Evolutionary conservation across 2,113 vertebrate genomes (phyloP).

Genomic region (Pseudopipra pipra): DNA sequence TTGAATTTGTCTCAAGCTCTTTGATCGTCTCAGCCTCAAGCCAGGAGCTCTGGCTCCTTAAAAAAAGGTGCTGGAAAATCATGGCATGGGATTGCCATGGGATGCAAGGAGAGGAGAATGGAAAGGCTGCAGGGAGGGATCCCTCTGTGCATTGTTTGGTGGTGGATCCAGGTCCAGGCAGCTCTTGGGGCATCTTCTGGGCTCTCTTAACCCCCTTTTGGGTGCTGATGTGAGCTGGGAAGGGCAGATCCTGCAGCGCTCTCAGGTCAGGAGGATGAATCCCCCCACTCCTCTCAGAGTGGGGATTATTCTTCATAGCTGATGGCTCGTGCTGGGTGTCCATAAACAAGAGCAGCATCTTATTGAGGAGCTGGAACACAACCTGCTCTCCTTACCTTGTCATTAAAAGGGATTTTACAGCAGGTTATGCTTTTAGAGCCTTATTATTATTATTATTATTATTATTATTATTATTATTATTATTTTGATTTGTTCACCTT

Average conservation of each 20-base stretch:
- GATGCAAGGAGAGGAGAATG: not conserved
- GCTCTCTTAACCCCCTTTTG: not conserved
- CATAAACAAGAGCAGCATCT: not conserved
- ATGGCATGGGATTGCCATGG: not conserved
- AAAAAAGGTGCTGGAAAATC: not conserved
- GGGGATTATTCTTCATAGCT: not conserved
- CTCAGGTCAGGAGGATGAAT: rapidly evolving
- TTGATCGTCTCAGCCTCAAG: not conserved
- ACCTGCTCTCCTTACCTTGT: not conserved
- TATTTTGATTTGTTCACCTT: not conserved
- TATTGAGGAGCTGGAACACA: not conserved
- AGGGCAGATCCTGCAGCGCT: not conserved
- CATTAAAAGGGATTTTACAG: not conserved
- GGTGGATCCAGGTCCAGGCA: not conserved
- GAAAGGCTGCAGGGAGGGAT: not conserved
- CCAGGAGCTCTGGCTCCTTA: not conserved
- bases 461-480: not conserved
- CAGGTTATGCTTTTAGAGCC: not conserved
- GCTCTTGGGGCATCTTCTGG: not conserved
- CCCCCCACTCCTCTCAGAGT: not conserved
- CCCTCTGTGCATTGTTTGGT: not conserved
- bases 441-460: not conserved
- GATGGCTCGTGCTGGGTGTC: not conserved
- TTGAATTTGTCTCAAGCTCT: not conserved
- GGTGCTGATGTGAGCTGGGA: not conserved